Base-by-base conservation (phyloP, 2,113 vertebrate genomes). In the Equus przewalskii region DNA sequence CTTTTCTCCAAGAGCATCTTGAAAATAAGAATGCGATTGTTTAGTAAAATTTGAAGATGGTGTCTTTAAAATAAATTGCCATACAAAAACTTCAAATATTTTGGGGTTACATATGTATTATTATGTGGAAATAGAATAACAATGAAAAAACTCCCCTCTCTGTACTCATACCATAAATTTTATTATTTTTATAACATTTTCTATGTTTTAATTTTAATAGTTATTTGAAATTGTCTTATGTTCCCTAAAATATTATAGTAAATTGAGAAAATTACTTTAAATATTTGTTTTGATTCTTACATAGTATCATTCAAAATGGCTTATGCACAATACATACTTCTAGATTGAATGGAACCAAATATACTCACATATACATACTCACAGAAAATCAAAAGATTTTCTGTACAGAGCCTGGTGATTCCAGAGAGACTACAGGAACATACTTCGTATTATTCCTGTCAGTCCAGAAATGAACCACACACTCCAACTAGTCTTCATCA, bases 21-120 rank as follows among this genome's bases (percentile, higher is more conserved):
- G 12, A 84, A 84, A 30, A 79, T 73, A 87, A 75, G 16, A 54
- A 82, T 73, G 1, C 62, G 30, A 4, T 26, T 44, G 49, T 12
- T 73, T 11, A 70, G 41, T 70, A 30, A 54, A 92, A 69, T 75
- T 94, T 94, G 36, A 90, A 94, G 13, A 82, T 2, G 1, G 5
- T 78, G 3, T 76, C 56, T 94, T 85, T 56, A 44, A 96, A 93
- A 94, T 78, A 58, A 78, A 46, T 36, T 82, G 30, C 19, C 36
- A 84, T 49, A 84, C 22, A 14, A 46, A 97, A 95, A 72, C 12
- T 26, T 97, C 54, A 97, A 49, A 73, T 65, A 83, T 60, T 46
- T 89, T 85, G 60, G 9, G 26, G 6, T 21, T 86, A 69, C 2
- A n/a, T 12, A 49, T 46, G 16, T 89, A 30, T 69, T 89, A 69